Evolutionary conservation across 2,797 vertebrate genomes (phyloP), one percentile per base, ranked within the genome.

Genomic region (Geotrypetes seraphini): DNA sequence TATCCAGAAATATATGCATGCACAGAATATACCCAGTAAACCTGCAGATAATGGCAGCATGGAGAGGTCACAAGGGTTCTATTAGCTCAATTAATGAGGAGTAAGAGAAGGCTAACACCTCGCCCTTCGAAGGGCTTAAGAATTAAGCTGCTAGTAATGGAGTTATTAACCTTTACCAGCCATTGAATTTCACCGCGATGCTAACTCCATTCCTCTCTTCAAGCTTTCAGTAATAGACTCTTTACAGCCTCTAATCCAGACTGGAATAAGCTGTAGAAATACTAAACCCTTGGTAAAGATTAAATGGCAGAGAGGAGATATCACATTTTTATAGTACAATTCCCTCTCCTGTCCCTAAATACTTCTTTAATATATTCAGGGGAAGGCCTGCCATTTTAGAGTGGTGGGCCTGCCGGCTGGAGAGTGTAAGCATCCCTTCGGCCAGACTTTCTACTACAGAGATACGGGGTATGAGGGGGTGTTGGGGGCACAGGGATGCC

Each of bases 21-120:
- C 12, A 7, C 12, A 36, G 57, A 57, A 53, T 45, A 88, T 66
- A 85, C 46, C 75, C 78, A 73, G 83, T 62, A 84, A 83, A 79
- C 77, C 74, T 63, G 25, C 63, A 50, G 78, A 75, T 75, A 81
- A 66, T 59, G 68, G 78, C 79, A 57, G 70, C 63, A 22, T 31
- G 75, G 69, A 79, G 72, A 83, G 90, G 88, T 91, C 84, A 72
- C 63, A 26, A 59, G 65, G 87, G 87, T 87, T 88, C 86, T 91
- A 91, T 96, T 93, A 92, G 87, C 87, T 88, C 85, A 83, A 90
- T 92, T 97, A 98, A 96, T 90, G 91, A 92, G 89, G 87, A 92
- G 88, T 89, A 93, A 93, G 94, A 87, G 78, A 84, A 66, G 77
- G 82, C 91, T 88, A 87, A 91, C 84, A 80, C 70, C 54, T 60